A percentile compares a stretch with the other conserved stretches of the same genome.
These are phyloP conservation scores for Actinernus sp. DNA, from an alignment of 92 coral and sea anemone genomes.

Conservation along the genomic window DNA sequence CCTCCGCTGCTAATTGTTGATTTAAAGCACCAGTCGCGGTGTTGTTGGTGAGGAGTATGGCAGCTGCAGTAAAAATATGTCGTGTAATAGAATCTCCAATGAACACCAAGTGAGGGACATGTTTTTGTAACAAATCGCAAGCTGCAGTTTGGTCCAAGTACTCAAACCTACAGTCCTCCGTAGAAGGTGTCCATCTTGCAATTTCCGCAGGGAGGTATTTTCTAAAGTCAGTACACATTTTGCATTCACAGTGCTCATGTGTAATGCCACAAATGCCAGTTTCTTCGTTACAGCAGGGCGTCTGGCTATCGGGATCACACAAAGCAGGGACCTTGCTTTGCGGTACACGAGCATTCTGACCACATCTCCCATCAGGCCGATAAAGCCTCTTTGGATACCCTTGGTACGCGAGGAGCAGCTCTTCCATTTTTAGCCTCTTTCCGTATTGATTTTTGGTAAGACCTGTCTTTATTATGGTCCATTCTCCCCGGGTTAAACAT, in stretches of 20 bases:
- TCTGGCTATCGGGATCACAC: constrained; percentile 53
- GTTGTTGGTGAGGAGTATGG: constrained; percentile 55
- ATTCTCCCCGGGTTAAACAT: constrained; percentile 54
- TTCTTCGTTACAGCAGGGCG: constrained; percentile 75
- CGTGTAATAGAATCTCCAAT: constrained; percentile 74
- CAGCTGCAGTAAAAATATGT: constrained; percentile 60
- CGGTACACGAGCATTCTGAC: constrained; percentile 14
- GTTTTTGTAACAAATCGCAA: constrained; percentile 32
- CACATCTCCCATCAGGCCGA: constrained; percentile 65
- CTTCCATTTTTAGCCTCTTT: constrained; percentile 41
- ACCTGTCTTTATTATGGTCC: constrained; percentile 50
- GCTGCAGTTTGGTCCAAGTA: constrained; percentile 30
- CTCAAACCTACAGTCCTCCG: constrained; percentile 22
- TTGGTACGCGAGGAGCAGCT: constrained; percentile 46
- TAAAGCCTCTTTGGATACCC: constrained; percentile 52
- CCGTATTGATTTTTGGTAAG: constrained; percentile 19
- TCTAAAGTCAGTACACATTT: constrained; percentile 55
- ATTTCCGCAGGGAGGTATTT: constrained; percentile 57
- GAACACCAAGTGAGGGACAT: constrained; percentile 53
- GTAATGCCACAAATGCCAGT: constrained; percentile 62
- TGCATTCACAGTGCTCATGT: constrained; percentile 46
- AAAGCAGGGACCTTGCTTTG: constrained; percentile 11
- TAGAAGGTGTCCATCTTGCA: constrained; percentile 50
- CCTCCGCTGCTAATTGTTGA: constrained; percentile 3
- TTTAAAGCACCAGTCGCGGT: constrained; percentile 51